Evolutionary conservation across 2,797 vertebrate genomes (phyloP).

Genomic region (Falco biarmicus): DNA sequence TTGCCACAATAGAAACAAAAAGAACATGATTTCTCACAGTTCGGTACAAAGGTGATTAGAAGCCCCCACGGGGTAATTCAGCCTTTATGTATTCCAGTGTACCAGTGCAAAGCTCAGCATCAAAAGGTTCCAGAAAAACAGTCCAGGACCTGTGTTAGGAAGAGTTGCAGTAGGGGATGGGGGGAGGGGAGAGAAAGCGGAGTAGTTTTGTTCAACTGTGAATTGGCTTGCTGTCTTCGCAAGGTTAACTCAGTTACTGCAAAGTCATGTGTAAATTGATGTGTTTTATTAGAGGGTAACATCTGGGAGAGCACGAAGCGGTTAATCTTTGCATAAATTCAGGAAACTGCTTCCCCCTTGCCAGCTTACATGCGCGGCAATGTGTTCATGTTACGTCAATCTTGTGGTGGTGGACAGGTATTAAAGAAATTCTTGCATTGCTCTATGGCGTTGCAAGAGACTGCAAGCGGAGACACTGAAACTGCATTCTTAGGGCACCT

Average conservation of each 20-base stretch:
- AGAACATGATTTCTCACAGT: slow-evolving; percentile 83
- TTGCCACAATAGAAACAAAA: slow-evolving; percentile 82
- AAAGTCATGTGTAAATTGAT: neutral
- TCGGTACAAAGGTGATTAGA: slow-evolving; percentile 92
- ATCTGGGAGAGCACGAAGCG: neutral
- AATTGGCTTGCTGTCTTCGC: slow-evolving; percentile 61
- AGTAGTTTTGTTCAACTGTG: slow-evolving; percentile 41
- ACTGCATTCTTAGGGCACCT: slow-evolving; percentile 32
- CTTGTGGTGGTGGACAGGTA: neutral
- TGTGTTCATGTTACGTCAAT: neutral
- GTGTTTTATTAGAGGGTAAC: neutral
- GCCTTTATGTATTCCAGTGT: slow-evolving; percentile 53
- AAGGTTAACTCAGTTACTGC: slow-evolving; percentile 21
- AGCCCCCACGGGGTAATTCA: slow-evolving; percentile 59
- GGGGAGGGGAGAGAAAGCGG: neutral
- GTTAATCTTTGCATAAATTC: slow-evolving; percentile 1
- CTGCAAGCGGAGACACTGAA: slow-evolving; percentile 61
- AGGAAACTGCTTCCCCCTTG: slow-evolving; percentile 4
- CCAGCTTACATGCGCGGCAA: neutral
- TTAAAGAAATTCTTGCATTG: slow-evolving; percentile 36
- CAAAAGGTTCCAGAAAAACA: slow-evolving; percentile 63
- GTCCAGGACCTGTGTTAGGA: slow-evolving; percentile 39
- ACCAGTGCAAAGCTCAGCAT: slow-evolving; percentile 60
- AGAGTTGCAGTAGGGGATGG: slow-evolving; percentile 42
- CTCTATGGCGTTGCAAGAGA: slow-evolving; percentile 5